These are phyloP conservation scores for Hypselothyrea guttata DNA, from an alignment of 2,888 invertebrate genomes.

Conservation along the genomic window DNA sequence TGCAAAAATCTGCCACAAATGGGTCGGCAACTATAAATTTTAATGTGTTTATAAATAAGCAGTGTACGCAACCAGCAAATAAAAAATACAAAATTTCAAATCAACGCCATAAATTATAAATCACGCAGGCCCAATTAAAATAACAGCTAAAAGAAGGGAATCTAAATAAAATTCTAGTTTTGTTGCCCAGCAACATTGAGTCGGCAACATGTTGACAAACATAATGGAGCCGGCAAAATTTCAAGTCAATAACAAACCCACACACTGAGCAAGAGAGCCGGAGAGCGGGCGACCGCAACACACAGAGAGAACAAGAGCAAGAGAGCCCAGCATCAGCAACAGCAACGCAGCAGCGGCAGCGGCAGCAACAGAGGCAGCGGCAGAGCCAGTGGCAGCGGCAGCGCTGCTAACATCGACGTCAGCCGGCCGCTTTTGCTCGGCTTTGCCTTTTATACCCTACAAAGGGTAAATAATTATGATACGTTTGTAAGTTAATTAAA, in stretches of 20 bases:
- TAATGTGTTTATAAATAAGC: slow-evolving; percentile 72
- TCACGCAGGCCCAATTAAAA: slow-evolving; percentile 52
- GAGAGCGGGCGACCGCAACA: slow-evolving; percentile 11
- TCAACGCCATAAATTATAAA: slow-evolving; percentile 56
- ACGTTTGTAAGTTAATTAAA: too few species aligned
- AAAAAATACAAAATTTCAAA: slow-evolving; percentile 7
- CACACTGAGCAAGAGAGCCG: slow-evolving; percentile 13
- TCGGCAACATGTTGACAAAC: slow-evolving; percentile 52
- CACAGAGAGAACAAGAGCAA: slow-evolving; percentile 1
- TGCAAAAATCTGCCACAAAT: slow-evolving; percentile 54
- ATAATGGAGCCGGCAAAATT: slow-evolving; percentile 43
- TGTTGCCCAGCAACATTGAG: slow-evolving; percentile 29
- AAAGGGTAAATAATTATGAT: too few species aligned
- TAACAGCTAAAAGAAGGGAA: slow-evolving; percentile 7
- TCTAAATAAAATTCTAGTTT: slow-evolving; percentile 2
- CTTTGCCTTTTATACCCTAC: slow-evolving; percentile 54
- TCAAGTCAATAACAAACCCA: slow-evolving; percentile 33
- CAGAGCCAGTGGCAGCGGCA: too few species aligned
- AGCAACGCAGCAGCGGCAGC: too few species aligned
- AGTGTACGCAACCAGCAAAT: slow-evolving; percentile 33
- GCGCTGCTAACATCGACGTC: too few species aligned
- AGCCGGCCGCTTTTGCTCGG: slow-evolving; percentile 48
- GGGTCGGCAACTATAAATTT: slow-evolving; percentile 60
- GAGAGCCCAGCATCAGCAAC: slow-evolving; percentile 47
- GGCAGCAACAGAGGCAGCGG: too few species aligned